Conservation (phyloP, 2,888 invertebrate species). For the Automeris io region DNA sequence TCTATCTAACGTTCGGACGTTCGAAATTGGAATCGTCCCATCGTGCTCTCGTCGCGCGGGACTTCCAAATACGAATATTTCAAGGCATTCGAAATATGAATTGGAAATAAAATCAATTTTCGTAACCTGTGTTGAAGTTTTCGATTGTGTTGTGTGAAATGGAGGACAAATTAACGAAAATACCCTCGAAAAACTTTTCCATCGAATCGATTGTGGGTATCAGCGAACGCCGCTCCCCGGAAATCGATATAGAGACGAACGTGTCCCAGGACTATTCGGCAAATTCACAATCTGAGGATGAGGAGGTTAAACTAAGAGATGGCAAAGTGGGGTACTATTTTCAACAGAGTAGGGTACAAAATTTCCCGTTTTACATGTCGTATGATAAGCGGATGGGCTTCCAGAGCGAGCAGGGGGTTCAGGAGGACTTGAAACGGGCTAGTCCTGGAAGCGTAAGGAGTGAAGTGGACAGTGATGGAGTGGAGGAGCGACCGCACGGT, state of each 20-base stretch:
- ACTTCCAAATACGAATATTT: background rate
- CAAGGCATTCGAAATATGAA: background rate
- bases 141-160: constrained; percentile 24
- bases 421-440: constrained; percentile 59
- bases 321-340: constrained; percentile 65
- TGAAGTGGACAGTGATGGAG: constrained; percentile 66
- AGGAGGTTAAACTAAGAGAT: constrained; percentile 55
- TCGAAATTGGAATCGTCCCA: constrained; percentile 37
- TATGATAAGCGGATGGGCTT: constrained; percentile 59
- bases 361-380: constrained; percentile 70
- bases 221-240: constrained; percentile 54
- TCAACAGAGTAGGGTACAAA: constrained; percentile 60
- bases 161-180: constrained; percentile 66
- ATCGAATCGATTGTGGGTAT: constrained; percentile 79
- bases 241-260: constrained; percentile 66
- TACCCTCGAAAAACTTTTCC: constrained; percentile 78
- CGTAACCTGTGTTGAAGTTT: background rate
- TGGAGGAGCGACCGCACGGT: constrained; percentile 65
- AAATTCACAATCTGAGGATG: constrained; percentile 53
- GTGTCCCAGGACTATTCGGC: constrained; percentile 54
- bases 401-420: constrained; percentile 38
- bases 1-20: constrained; percentile 40
- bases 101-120: background rate
- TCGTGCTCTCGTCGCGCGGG: no score
- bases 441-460: constrained; percentile 66